Evolutionary conservation across 2,888 invertebrate genomes (phyloP).

Genomic region (Caenorhabditis doughertyi): DNA sequence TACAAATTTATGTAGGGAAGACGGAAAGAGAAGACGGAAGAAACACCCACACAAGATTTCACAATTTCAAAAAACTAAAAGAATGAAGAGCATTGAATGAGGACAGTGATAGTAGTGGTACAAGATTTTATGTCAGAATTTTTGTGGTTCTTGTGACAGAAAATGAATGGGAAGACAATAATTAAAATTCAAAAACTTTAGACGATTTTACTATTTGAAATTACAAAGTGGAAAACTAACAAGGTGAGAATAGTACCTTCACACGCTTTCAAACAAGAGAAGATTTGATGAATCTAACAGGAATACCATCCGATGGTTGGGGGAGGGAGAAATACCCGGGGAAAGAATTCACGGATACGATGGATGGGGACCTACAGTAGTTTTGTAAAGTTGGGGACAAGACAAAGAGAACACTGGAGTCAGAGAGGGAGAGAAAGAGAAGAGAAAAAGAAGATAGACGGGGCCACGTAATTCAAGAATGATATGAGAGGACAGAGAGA

Average conservation of each 20-base stretch:
- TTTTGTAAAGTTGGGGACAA: not conserved
- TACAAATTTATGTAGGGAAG: constrained; percentile 37
- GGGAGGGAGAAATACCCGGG: not conserved
- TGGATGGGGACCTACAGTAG: not conserved
- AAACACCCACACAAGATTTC: constrained; percentile 24
- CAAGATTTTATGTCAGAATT: constrained; percentile 25
- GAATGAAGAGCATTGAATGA: not conserved
- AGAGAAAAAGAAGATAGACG: constrained; percentile 4
- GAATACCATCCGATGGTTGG: constrained; percentile 8
- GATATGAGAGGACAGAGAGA: constrained; percentile 46
- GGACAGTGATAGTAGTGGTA: constrained; percentile 25
- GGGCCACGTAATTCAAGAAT: constrained; percentile 48
- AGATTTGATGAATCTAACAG: constrained; percentile 18
- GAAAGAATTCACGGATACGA: not conserved
- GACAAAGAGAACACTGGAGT: constrained; percentile 31
- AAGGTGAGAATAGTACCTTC: constrained; percentile 32
- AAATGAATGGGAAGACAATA: not conserved
- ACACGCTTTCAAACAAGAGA: constrained; percentile 29
- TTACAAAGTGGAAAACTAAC: constrained; percentile 20
- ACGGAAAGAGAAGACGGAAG: constrained; percentile 4
- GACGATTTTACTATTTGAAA: constrained; percentile 11
- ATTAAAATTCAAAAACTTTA: constrained; percentile 2
- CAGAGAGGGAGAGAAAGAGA: constrained; percentile 8
- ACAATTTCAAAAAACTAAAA: constrained; percentile 7
- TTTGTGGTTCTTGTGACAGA: constrained; percentile 19